Percentiles rank a stretch among this genome's conserved stretches.
Conservation (phyloP, 2,888 invertebrate genomes). For the Amblyteles armatorius region DNA sequence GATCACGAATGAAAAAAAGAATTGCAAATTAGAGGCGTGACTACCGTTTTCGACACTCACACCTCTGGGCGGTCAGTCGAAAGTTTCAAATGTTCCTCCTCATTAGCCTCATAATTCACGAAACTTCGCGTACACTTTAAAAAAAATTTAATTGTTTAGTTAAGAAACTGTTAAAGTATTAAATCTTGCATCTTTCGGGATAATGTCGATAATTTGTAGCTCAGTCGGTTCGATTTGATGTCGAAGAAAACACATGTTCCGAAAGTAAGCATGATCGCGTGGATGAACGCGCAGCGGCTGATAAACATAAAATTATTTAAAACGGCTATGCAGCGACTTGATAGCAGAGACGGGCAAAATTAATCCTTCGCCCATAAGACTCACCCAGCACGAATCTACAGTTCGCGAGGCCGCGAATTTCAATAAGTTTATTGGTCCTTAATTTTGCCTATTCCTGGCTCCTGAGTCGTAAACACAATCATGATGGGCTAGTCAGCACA, state of each 20-base stretch:
- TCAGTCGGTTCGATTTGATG: background rate
- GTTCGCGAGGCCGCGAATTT: too few species aligned
- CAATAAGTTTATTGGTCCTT: too few species aligned
- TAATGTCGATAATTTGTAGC: conserved; percentile 8
- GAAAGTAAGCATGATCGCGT: background rate
- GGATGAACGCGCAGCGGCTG: background rate
- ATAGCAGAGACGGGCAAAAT: background rate
- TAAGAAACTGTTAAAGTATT: conserved; percentile 66
- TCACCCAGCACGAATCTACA: background rate
- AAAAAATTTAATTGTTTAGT: conserved; percentile 20
- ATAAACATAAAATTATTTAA: background rate
- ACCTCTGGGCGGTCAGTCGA: conserved; percentile 12
- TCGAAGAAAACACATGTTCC: background rate
- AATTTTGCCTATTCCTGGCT: background rate
- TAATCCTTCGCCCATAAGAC: background rate
- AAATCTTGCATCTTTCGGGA: conserved; percentile 42
- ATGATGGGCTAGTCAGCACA: background rate
- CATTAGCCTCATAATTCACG: conserved; percentile 70
- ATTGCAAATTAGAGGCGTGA: conserved; percentile 35
- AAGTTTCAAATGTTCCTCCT: conserved; percentile 69
- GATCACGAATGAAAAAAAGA: background rate
- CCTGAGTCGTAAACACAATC: background rate
- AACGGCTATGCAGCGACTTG: background rate
- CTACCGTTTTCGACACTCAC: conserved; percentile 26
- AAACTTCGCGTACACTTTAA: conserved; percentile 49